phyloP scores from a whole-genome alignment of 2,888 invertebrate genomes.

The Salpingus planirostris region DNA sequence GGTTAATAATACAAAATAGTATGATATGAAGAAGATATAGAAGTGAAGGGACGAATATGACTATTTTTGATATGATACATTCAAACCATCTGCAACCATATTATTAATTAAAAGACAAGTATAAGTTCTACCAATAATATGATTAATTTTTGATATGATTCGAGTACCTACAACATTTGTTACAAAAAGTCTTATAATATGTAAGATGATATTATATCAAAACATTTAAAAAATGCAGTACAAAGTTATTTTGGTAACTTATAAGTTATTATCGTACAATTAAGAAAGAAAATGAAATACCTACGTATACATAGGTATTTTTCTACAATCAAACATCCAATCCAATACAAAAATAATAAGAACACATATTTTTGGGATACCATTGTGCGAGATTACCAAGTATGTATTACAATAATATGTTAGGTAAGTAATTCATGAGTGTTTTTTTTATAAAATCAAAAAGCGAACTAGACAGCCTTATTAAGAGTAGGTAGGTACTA shows the following conservation, averaged over 20 bases:
- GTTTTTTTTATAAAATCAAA: constrained; percentile 4
- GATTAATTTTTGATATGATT: constrained; percentile 13
- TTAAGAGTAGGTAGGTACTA: constrained; percentile 5
- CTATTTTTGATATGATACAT: constrained; percentile 25
- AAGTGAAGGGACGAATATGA: too few species aligned
- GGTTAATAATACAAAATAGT: not conserved
- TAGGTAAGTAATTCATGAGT: too few species aligned
- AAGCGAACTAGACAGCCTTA: constrained; percentile 23
- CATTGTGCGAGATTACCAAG: constrained; percentile 14
- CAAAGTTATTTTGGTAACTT: constrained; percentile 15
- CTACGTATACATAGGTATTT: constrained; percentile 2
- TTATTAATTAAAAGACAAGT: constrained; percentile 15
- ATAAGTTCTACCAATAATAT: constrained; percentile 14
- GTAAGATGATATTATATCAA: too few species aligned
- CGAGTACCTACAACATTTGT: constrained; percentile 15
- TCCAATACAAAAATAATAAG: constrained; percentile 2
- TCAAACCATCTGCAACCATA: constrained; percentile 15
- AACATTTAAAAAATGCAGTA: constrained; percentile 12
- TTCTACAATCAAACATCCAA: not conserved
- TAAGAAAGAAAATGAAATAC: constrained; percentile 3
- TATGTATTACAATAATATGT: too few species aligned
- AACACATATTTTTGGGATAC: constrained; percentile 1
- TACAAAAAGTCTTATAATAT: constrained; percentile 14
- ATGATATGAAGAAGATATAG: constrained; percentile 41
- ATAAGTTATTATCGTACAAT: too few species aligned